Conservation (phyloP, 2,888 invertebrate species). For the Polymixis flavicincta region DNA sequence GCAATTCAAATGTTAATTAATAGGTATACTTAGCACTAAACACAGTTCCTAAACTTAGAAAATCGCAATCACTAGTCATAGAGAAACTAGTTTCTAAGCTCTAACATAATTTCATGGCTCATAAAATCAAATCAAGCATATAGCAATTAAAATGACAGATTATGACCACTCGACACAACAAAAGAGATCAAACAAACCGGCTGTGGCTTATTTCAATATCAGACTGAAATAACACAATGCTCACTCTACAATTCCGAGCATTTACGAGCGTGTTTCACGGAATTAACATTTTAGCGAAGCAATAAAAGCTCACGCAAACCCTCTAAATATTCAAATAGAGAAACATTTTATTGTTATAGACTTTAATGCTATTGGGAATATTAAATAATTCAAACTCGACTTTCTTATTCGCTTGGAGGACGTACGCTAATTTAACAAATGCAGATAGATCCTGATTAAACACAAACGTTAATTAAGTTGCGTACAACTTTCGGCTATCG, state of each 20-base stretch:
- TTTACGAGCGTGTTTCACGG: constrained; percentile 83
- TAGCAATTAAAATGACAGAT: constrained; percentile 65
- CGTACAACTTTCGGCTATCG: constrained; percentile 30
- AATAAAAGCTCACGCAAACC: constrained; percentile 83
- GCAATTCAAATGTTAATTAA: constrained; percentile 35
- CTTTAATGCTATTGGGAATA: constrained; percentile 68
- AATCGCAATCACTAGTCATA: constrained; percentile 11
- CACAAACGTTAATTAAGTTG: constrained; percentile 43
- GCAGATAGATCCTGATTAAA: constrained; percentile 24
- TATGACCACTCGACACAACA: constrained; percentile 68
- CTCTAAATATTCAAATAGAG: constrained; percentile 78
- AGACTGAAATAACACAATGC: constrained; percentile 78
- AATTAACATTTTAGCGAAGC: constrained; percentile 84
- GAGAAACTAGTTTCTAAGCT: constrained; percentile 26
- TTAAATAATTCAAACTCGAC: constrained; percentile 62
- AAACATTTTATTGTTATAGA: constrained; percentile 75
- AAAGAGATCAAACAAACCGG: constrained; percentile 76
- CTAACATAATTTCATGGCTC: constrained; percentile 45
- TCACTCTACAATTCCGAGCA: constrained; percentile 76
- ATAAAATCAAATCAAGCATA: constrained; percentile 57
- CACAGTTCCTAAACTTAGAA: constrained; percentile 37
- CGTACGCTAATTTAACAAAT: constrained; percentile 27
- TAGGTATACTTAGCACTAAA: constrained; percentile 17
- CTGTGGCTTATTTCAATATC: constrained; percentile 78
- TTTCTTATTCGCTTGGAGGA: constrained; percentile 41